Evolutionary conservation across 2,888 invertebrate genomes (phyloP).

Genomic region (Dolichopus griseipennis): DNA sequence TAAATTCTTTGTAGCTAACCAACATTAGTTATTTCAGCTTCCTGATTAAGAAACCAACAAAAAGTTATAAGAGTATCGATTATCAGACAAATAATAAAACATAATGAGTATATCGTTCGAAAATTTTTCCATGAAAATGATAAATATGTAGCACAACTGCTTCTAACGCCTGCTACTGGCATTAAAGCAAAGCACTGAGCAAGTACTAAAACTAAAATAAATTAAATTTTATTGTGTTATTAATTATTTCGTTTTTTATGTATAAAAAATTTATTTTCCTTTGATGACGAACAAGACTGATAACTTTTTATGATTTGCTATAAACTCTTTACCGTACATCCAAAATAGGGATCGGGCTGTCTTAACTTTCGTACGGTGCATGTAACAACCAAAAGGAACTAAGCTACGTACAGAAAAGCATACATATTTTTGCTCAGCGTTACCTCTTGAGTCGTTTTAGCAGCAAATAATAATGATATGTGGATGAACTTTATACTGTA

Average conservation of each 20-base stretch:
- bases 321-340: too few species aligned
- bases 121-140: conserved; percentile 37
- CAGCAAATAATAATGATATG: too few species aligned
- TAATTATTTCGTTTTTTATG: background rate
- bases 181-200: conserved; percentile 49
- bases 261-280: background rate
- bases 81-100: conserved; percentile 26
- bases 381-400: too few species aligned
- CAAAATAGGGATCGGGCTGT: too few species aligned
- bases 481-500: too few species aligned
- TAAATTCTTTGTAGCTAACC: conserved; percentile 26
- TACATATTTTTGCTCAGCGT: too few species aligned
- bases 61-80: conserved; percentile 27
- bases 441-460: too few species aligned
- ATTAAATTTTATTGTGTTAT: background rate
- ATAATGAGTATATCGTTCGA: conserved; percentile 31
- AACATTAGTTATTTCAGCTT: conserved; percentile 34
- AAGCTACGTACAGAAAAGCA: too few species aligned
- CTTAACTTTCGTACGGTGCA: too few species aligned
- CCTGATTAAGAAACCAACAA: conserved; percentile 28
- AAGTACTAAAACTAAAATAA: conserved; percentile 32
- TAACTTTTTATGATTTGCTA: too few species aligned
- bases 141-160: conserved; percentile 40
- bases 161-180: conserved; percentile 46
- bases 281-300: background rate